Base-by-base conservation (phyloP, 2,888 invertebrate species). In the Tetranychus piercei region DNA sequence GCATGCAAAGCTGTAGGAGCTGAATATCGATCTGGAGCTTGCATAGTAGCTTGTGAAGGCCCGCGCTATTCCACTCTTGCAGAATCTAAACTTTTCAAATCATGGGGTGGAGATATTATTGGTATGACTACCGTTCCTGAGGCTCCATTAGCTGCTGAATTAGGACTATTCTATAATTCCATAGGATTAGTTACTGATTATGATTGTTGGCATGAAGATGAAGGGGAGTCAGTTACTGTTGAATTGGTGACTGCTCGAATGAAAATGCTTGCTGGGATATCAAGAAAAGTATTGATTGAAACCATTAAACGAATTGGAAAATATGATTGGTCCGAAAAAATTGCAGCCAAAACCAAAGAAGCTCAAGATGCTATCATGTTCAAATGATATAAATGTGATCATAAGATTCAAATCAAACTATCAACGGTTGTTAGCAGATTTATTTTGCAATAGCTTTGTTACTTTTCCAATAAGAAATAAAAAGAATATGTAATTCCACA, bases 121-220 rank as follows among this genome's bases (percentile, higher is more conserved):
- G 94, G 94, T 81, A 99, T 99, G 99, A 99, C 97, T 0, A 89
- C 91, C 15, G 90, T 92, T 4, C 99, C 99, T 0, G 99, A 99
- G 87, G 96, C 92, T 83, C 71, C 67, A 6, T 82, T 99, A 76
- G 97, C 97, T 0, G 94, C 93, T 82, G 99, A 99, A 84, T 89
- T 78, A 9, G 80, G 95, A 0, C 82, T 99, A 75, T 88, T 92
- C 76, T 99, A 99, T 83, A 93, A 90, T 0, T 87, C 91, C 0
- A 86, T 97, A 43, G 97, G 94, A 1, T 86, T 97, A 81, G 92
- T 92, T n/a, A 99, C 99, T 0, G 99, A 99, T 83, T 99, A 96
- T 81, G 97, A 99, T 82, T 94, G 95, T 80, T 99, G 97, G 97
- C 87, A 88, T 79, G 89, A 90, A 76, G 79, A 79, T 22, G 75